Base-by-base conservation (phyloP, 2,797 vertebrate genomes). In the Darevskia nairensis region DNA sequence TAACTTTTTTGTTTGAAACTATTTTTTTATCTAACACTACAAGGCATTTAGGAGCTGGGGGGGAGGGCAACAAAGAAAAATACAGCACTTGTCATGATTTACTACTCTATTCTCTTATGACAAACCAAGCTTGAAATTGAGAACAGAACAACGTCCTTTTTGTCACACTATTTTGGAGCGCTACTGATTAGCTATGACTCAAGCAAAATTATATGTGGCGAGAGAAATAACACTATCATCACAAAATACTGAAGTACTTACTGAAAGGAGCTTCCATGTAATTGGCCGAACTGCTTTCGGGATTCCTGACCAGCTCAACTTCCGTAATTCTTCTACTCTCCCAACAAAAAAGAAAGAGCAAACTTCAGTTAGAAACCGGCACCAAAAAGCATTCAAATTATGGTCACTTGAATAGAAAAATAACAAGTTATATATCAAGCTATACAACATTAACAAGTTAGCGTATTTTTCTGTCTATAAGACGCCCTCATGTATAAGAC, bases 261-360 rank as follows among this genome's bases (percentile, higher is more conserved):
- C 99, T 15, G 99, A 99, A 82, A 99, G 98, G 46, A 99, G 98
- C 91, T 99, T 99, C 98, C 98, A 99, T 0, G 98, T 98, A 88
- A 99, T 98, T 2, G 98, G 98, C 50, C 98, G 98, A 86, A 99
- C 98, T 25, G 96, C 96, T 93, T 98, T 97, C 0, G 98, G 98
- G 96, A 99, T 98, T 95, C 98, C 98, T 4, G 98, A 99, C 98
- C 98, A 99, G 96, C 98, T 99, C 94, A 99, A 94, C 95, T 98
- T 99, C 91, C 98, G 96, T 44, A 99, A 95, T 88, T 99, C 98
- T 25, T 99, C 99, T 99, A 95, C 81, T 80, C 44, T 46, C 71
- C 77, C 68, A 25, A 7, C n/a, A 41, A 78, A 85, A 92, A 77
- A 91, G 84, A 75, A 92, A 68, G 89, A 88, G 2, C 3, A 64